Evolutionary conservation across 2,113 vertebrate genomes (phyloP).

Genomic region (Alethe diademata): DNA sequence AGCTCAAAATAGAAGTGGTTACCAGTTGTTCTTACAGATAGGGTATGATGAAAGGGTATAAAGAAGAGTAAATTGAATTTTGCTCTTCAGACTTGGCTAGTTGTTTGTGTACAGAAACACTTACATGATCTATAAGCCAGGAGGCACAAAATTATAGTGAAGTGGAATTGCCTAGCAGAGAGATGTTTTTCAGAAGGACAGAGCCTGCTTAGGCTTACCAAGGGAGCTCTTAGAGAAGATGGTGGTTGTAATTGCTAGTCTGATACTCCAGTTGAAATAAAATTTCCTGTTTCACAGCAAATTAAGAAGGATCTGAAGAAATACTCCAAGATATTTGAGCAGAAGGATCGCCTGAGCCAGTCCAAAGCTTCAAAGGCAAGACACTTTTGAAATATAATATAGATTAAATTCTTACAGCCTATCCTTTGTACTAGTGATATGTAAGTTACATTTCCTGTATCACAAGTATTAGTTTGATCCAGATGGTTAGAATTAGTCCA

Average conservation of each 20-base stretch:
- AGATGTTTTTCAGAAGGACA: not conserved
- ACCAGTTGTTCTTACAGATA: not conserved
- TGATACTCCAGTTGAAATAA: not conserved
- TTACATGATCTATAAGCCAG: not conserved
- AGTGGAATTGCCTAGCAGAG: not conserved
- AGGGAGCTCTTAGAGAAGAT: not conserved
- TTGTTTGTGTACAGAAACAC: not conserved
- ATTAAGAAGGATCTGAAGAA: slow-evolving; percentile 99
- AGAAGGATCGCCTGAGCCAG: slow-evolving; percentile 98
- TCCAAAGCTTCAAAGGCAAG: slow-evolving; percentile 97
- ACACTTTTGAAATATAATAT: not conserved
- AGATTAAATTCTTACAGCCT: not conserved
- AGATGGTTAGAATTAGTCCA: not conserved
- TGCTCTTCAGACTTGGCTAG: not conserved
- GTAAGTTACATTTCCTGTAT: not conserved
- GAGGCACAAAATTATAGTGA: not conserved
- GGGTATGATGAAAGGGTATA: not conserved
- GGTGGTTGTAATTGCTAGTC: not conserved
- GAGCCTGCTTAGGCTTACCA: not conserved
- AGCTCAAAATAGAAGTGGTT: not conserved
- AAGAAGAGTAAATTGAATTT: not conserved
- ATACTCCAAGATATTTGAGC: slow-evolving; percentile 99
- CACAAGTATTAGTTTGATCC: not conserved
- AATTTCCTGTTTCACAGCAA: slow-evolving; percentile 73
- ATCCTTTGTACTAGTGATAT: not conserved